Percentiles rank a stretch among this genome's conserved stretches.
phyloP scores from a whole-genome alignment of 37 sponge, comb jelly and placozoan genomes.

The Aplysina aerophoba region DNA sequence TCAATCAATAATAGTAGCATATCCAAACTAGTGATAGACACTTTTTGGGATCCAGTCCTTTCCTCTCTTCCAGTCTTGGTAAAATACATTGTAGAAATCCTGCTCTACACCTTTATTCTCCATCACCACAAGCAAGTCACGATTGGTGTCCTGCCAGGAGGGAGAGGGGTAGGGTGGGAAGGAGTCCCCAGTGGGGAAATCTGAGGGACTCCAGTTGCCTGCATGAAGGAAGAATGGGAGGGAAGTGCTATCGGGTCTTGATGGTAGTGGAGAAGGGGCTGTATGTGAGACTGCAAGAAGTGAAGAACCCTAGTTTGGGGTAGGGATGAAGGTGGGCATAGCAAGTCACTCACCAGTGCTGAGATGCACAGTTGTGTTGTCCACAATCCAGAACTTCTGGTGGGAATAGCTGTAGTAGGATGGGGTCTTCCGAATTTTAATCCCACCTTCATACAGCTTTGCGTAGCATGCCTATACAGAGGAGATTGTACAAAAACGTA shows the following conservation, averaged over 20 bases:
- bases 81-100: constrained; percentile 54
- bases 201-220: constrained; percentile 92
- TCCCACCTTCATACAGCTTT: constrained; percentile 60
- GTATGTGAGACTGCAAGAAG: not conserved
- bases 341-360: constrained; percentile 65
- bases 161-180: constrained; percentile 53
- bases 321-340: not conserved
- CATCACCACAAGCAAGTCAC: constrained; percentile 75
- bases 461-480: constrained; percentile 68
- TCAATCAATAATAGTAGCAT: too few relatives aligned
- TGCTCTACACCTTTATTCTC: constrained; percentile 32
- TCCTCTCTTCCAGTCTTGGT: constrained; percentile 63
- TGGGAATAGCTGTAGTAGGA: constrained; percentile 69
- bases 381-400: constrained; percentile 89
- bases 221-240: not conserved
- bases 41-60: constrained; percentile 65
- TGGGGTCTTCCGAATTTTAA: constrained; percentile 59
- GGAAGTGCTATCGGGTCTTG: not conserved
- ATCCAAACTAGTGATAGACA: too few relatives aligned
- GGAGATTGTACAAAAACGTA: too few relatives aligned
- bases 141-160: constrained; percentile 46
- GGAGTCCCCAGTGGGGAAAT: constrained; percentile 63
- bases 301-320: not conserved
- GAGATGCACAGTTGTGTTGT: constrained; percentile 77
- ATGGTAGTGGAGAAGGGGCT: too few relatives aligned